Evolutionary conservation across 2,888 invertebrate species (phyloP).

Genomic region (Aromia moschata): DNA sequence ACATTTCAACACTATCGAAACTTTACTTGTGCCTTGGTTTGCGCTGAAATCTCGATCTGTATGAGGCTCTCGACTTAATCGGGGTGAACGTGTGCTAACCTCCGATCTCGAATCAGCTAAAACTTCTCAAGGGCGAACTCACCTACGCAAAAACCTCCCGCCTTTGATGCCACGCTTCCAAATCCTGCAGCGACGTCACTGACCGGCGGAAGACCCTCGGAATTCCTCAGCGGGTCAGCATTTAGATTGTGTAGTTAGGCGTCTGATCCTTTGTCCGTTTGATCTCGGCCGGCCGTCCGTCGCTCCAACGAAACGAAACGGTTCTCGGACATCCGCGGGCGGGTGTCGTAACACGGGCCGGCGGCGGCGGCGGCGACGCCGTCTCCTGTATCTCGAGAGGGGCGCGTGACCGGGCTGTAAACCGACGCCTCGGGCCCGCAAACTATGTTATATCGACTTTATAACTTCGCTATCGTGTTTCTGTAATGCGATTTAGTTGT

Average conservation of each 20-base stretch:
- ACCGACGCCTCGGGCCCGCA: constrained; percentile 47
- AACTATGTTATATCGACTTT: constrained; percentile 42
- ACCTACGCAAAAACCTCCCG: no score
- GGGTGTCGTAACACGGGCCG: constrained; percentile 33
- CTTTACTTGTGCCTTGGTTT: no score
- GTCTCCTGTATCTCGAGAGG: constrained; percentile 46
- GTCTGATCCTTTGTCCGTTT: constrained; percentile 40
- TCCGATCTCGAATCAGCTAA: no score
- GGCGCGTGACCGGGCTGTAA: constrained; percentile 54
- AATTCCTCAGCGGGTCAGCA: constrained; percentile 36
- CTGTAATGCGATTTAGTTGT: constrained; percentile 36
- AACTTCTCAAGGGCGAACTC: no score
- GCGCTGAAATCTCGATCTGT: no score
- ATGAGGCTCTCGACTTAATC: no score
- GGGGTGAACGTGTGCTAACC: no score
- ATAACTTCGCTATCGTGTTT: constrained; percentile 40
- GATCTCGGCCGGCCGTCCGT: constrained; percentile 22
- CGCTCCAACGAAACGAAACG: constrained; percentile 28
- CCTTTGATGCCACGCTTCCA: neutral
- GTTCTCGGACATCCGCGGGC: constrained; percentile 34
- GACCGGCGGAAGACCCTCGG: constrained; percentile 11
- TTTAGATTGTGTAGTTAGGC: constrained; percentile 38
- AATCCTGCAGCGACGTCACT: neutral
- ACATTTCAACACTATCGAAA: no score
- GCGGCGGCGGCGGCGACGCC: constrained; percentile 41